phyloP scores from a whole-genome alignment of 2,113 vertebrate species.

The Anseranas semipalmata region DNA sequence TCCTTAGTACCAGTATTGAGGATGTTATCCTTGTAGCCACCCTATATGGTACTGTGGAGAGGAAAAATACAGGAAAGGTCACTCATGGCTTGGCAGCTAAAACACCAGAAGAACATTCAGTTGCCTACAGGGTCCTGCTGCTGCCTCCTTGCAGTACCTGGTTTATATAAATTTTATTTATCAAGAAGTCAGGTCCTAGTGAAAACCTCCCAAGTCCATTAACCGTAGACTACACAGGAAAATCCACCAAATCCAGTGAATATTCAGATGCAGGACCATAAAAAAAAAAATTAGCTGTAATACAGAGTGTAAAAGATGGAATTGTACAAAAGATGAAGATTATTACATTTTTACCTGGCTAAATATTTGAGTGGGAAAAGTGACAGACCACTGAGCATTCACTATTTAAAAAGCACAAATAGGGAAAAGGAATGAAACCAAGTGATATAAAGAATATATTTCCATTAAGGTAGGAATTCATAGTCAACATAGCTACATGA shows the following conservation, averaged over 20 bases:
- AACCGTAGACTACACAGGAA: background rate
- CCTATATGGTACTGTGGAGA: background rate
- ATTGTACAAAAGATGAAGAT: background rate
- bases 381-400: background rate
- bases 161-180: background rate
- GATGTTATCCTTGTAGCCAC: background rate
- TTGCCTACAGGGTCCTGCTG: background rate
- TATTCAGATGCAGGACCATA: background rate
- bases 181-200: background rate
- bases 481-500: background rate
- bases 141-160: background rate
- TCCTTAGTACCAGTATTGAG: background rate
- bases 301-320: background rate
- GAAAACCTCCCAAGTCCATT: background rate
- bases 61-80: background rate
- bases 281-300: background rate
- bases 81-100: background rate
- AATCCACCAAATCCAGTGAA: background rate
- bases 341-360: background rate
- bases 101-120: background rate
- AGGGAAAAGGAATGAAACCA: background rate
- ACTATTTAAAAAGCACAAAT: background rate
- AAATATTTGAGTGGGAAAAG: background rate
- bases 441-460: background rate
- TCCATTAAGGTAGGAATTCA: background rate